Conservation (phyloP, 2,888 invertebrate genomes). For the Mythimna loreyi region DNA sequence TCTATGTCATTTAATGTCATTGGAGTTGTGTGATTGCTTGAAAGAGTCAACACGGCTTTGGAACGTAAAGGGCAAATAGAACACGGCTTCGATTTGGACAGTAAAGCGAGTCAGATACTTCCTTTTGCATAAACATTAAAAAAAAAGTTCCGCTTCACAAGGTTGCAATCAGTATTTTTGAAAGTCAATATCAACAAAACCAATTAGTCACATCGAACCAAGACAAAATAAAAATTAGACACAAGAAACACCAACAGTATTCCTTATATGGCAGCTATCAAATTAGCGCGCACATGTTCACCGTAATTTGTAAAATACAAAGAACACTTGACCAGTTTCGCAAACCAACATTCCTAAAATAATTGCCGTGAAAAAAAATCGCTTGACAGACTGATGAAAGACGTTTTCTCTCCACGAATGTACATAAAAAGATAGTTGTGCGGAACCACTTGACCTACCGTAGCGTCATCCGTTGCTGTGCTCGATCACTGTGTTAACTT, state of each 20-base stretch:
- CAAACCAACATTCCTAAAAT: slow-evolving; percentile 60
- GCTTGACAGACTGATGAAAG: slow-evolving; percentile 61
- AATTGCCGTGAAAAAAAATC: slow-evolving; percentile 58
- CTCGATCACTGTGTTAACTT: slow-evolving; percentile 57
- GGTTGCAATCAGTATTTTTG: background rate
- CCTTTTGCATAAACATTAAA: too few relatives aligned
- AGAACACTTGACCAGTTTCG: slow-evolving; percentile 50
- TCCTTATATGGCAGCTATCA: slow-evolving; percentile 39
- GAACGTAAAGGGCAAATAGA: too few relatives aligned
- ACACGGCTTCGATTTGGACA: too few relatives aligned
- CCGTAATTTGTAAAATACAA: slow-evolving; percentile 43
- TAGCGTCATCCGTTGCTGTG: slow-evolving; percentile 58
- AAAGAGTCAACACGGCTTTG: background rate
- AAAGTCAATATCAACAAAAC: slow-evolving; percentile 8
- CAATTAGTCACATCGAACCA: slow-evolving; percentile 16
- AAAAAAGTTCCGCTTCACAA: background rate
- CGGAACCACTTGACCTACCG: slow-evolving; percentile 69
- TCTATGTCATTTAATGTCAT: too few relatives aligned
- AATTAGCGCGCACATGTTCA: slow-evolving; percentile 46
- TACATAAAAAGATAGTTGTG: slow-evolving; percentile 66
- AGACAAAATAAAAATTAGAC: slow-evolving; percentile 38
- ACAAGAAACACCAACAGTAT: slow-evolving; percentile 36
- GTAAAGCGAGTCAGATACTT: too few relatives aligned
- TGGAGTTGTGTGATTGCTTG: background rate
- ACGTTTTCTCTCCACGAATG: slow-evolving; percentile 67